Percentiles rank a stretch among this genome's conserved stretches.
These are phyloP conservation scores for Cotesia chilonis DNA, from an alignment of 1,140 invertebrate genomes.

Conservation along the genomic window DNA sequence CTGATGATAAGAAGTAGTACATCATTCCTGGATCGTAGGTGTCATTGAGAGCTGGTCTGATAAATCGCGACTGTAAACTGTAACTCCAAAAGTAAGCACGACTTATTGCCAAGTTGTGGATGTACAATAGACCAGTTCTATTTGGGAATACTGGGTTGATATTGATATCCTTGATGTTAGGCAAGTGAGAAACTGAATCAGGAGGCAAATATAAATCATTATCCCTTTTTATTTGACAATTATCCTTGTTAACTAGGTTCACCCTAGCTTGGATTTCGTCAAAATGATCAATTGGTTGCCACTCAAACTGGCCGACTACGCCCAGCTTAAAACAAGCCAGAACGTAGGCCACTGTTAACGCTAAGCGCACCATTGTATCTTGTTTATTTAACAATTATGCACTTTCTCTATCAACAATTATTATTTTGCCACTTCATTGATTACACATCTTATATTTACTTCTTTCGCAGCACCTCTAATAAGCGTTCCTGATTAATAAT, in stretches of 20 bases:
- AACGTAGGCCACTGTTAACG: conserved; percentile 47
- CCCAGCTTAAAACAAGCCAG: conserved; percentile 63
- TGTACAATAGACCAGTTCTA: conserved; percentile 88
- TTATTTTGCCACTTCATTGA: conserved; percentile 2
- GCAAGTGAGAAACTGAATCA: conserved; percentile 88
- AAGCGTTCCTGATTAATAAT: neutral
- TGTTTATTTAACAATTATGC: neutral
- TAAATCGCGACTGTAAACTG: conserved; percentile 90
- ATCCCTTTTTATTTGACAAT: conserved; percentile 88
- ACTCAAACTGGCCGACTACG: conserved; percentile 86
- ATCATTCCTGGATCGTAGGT: conserved; percentile 97
- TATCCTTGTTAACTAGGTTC: conserved; percentile 82
- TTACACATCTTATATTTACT: conserved; percentile 2
- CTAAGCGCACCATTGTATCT: conserved; percentile 25
- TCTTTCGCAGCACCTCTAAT: neutral
- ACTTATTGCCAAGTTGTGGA: conserved; percentile 95
- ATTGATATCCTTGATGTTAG: conserved; percentile 94
- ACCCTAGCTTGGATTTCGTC: conserved; percentile 86
- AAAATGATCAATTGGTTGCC: conserved; percentile 87
- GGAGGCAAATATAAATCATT: conserved; percentile 84
- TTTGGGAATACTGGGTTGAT: conserved; percentile 96
- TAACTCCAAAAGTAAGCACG: conserved; percentile 96
- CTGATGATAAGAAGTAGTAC: conserved; percentile 95
- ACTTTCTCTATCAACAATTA: neutral
- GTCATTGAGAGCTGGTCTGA: conserved; percentile 87